A percentile compares a stretch with the other conserved stretches of the same genome.
These are phyloP conservation scores for Teleopsis dalmanni DNA, from an alignment of 1,140 invertebrate genomes.

Conservation along the genomic window DNA sequence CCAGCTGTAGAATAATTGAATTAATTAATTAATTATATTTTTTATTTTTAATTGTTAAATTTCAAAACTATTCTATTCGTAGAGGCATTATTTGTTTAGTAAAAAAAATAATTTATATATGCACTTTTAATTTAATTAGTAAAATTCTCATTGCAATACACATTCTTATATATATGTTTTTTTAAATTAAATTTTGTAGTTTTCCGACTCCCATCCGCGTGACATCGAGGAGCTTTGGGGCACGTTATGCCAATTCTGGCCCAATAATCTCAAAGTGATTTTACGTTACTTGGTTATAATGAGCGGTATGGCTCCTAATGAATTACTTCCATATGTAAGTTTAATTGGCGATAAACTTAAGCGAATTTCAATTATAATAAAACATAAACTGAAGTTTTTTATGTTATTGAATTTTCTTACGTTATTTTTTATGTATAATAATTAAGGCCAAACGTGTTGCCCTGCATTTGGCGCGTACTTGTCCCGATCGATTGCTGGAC, in stretches of 20 bases:
- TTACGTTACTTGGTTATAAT: constrained; percentile 96
- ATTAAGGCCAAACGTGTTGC: constrained; percentile 87
- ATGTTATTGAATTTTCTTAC: constrained; percentile 2
- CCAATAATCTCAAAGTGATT: constrained; percentile 94
- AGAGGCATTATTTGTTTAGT: too few relatives aligned
- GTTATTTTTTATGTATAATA: constrained; percentile 15
- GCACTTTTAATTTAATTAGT: not conserved
- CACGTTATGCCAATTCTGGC: constrained; percentile 89
- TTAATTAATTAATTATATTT: too few relatives aligned
- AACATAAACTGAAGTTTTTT: not conserved
- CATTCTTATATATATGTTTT: not conserved
- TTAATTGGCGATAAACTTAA: not conserved
- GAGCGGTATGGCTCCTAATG: constrained; percentile 88
- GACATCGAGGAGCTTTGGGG: constrained; percentile 95
- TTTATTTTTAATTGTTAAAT: too few relatives aligned
- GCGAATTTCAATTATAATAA: too few relatives aligned
- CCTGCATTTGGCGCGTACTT: constrained; percentile 80
- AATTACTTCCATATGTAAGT: constrained; percentile 82
- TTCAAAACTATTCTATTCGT: too few relatives aligned
- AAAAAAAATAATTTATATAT: too few relatives aligned
- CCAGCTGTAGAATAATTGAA: too few relatives aligned
- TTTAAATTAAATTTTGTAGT: constrained; percentile 50
- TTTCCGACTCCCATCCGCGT: constrained; percentile 89
- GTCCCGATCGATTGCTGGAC: constrained; percentile 85
- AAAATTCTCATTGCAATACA: not conserved